Conservation (phyloP, 2,113 vertebrate genomes). For the Climacteris rufus region DNA sequence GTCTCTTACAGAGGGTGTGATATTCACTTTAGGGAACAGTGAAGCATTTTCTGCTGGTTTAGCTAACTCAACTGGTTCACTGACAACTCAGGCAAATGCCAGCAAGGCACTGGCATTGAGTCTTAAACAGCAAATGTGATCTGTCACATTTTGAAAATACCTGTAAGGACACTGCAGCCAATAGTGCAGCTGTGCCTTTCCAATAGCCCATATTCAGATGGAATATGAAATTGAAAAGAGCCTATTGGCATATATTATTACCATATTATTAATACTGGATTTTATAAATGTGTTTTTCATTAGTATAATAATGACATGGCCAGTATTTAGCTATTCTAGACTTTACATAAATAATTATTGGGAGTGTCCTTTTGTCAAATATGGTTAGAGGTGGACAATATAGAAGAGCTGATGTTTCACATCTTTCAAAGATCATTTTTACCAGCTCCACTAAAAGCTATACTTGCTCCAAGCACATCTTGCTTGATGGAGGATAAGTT, state of each 20-base stretch:
- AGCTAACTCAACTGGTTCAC: not conserved
- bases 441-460: slow-evolving; percentile 16
- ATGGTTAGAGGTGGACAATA: not conserved
- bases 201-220: not conserved
- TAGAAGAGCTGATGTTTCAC: not conserved
- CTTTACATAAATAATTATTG: not conserved
- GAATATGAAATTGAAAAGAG: not conserved
- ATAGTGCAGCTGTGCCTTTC: not conserved
- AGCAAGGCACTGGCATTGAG: not conserved
- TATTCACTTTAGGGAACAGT: not conserved
- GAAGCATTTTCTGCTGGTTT: not conserved
- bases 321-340: not conserved
- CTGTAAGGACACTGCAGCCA: not conserved
- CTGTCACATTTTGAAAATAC: not conserved
- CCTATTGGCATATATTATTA: not conserved
- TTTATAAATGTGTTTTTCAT: not conserved
- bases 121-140: not conserved
- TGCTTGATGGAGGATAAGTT: slow-evolving; percentile 56
- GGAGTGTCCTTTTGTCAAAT: not conserved
- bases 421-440: slow-evolving; percentile 11
- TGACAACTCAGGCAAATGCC: not conserved
- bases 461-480: slow-evolving; percentile 47
- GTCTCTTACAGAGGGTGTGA: not conserved
- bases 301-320: not conserved
- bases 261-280: not conserved